phyloP scores from a whole-genome alignment of 2,113 vertebrate species.

The Gobius niger region DNA sequence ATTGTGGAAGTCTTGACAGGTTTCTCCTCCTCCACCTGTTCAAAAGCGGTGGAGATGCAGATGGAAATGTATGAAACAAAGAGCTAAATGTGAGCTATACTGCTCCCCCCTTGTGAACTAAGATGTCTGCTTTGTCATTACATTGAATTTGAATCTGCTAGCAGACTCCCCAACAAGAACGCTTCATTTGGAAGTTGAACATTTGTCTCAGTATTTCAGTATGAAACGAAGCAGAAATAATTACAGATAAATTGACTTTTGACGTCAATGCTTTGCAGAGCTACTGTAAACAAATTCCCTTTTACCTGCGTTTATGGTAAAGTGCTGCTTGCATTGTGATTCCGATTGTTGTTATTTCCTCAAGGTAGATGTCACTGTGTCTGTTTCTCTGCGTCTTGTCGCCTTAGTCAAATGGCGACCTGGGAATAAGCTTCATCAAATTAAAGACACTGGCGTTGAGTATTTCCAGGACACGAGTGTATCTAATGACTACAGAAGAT shows the following conservation, averaged over 20 bases:
- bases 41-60: slow-evolving; percentile 9
- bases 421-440: slow-evolving; percentile 63
- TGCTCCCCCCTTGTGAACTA: too few species aligned
- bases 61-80: slow-evolving; percentile 13
- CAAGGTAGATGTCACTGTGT: not conserved
- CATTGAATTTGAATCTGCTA: too few species aligned
- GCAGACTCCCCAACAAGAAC: too few species aligned
- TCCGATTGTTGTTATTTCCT: slow-evolving; percentile 8
- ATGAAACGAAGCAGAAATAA: too few species aligned
- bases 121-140: too few species aligned
- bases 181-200: too few species aligned
- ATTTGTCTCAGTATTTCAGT: too few species aligned
- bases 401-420: slow-evolving; percentile 35
- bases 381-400: slow-evolving; percentile 2
- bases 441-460: slow-evolving; percentile 59
- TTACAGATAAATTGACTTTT: too few species aligned
- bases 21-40: slow-evolving; percentile 2
- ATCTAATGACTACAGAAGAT: slow-evolving; percentile 71
- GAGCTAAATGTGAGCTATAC: slow-evolving; percentile 25
- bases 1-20: slow-evolving; percentile 37
- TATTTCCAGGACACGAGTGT: slow-evolving; percentile 63
- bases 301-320: too few species aligned
- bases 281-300: too few species aligned
- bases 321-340: not conserved
- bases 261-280: too few species aligned